Conservation (phyloP, 2,888 invertebrate genomes). For the Camptogramma bilineatum region DNA sequence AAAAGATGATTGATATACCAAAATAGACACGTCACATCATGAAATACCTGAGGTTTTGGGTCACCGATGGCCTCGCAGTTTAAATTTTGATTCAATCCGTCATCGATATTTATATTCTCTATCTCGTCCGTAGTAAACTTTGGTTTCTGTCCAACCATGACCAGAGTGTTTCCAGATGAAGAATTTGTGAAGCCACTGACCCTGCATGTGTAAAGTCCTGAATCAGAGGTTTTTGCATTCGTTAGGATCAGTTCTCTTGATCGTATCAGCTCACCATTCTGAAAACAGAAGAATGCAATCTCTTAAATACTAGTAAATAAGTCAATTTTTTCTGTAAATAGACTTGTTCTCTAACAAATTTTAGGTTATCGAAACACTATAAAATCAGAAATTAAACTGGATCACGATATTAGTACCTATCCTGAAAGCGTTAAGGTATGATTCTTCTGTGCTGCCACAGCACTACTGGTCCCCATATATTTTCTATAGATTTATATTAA, state of each 20-base stretch:
- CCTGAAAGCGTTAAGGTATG: too few species aligned
- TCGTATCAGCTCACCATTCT: constrained; percentile 50
- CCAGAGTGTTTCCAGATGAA: constrained; percentile 43
- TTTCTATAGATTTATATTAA: too few species aligned
- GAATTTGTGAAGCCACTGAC: constrained; percentile 52
- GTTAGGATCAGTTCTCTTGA: constrained; percentile 47
- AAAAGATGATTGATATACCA: too few species aligned
- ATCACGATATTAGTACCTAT: too few species aligned
- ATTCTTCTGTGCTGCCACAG: too few species aligned
- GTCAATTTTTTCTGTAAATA: too few species aligned
- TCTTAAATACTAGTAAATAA: too few species aligned
- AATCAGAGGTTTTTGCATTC: constrained; percentile 46
- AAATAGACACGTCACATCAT: background rate
- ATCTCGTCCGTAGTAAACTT: constrained; percentile 48
- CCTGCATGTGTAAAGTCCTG: constrained; percentile 63
- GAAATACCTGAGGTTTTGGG: constrained; percentile 55
- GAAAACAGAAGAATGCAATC: constrained; percentile 27
- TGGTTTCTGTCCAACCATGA: constrained; percentile 59
- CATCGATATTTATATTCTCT: constrained; percentile 46
- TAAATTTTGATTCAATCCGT: constrained; percentile 42
- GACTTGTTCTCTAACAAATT: too few species aligned
- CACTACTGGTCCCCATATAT: too few species aligned
- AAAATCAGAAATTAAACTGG: too few species aligned
- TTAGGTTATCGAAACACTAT: too few species aligned
- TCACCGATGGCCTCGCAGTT: constrained; percentile 54